Percentiles rank a stretch among this genome's conserved stretches.
Evolutionary conservation across 2,797 vertebrate genomes (phyloP).

Genomic region (Crax fasciolata): DNA sequence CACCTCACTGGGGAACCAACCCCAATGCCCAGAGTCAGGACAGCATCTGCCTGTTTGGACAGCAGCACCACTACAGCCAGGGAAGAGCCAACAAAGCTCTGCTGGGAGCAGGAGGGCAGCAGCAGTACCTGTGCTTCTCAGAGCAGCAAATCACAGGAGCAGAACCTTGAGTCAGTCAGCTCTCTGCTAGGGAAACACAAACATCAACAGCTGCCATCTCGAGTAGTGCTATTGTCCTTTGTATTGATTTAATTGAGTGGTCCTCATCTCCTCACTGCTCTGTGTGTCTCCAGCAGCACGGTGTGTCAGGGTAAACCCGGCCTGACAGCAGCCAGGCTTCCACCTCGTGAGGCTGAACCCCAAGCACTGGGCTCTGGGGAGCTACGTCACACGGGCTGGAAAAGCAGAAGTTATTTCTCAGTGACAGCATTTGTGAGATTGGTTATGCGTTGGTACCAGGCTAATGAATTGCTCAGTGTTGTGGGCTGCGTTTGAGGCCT

Average conservation of each 20-base stretch:
- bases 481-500: background rate
- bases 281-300: background rate
- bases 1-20: background rate
- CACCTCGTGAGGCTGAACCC: background rate
- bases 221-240: background rate
- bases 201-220: background rate
- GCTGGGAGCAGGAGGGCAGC: background rate
- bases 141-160: background rate
- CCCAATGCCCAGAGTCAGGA: background rate
- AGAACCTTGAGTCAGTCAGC: background rate
- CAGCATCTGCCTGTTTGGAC: background rate
- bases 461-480: background rate
- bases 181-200: background rate
- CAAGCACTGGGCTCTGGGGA: background rate
- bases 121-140: background rate
- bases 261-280: background rate
- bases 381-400: accelerated
- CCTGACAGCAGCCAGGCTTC: background rate
- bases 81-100: background rate
- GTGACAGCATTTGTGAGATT: accelerated
- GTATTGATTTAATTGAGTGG: background rate
- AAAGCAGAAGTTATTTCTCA: background rate
- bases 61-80: background rate
- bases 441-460: accelerated
- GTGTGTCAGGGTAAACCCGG: background rate